phyloP scores from a whole-genome alignment of 2,113 vertebrate genomes.

The Cephalopholis sonnerati region DNA sequence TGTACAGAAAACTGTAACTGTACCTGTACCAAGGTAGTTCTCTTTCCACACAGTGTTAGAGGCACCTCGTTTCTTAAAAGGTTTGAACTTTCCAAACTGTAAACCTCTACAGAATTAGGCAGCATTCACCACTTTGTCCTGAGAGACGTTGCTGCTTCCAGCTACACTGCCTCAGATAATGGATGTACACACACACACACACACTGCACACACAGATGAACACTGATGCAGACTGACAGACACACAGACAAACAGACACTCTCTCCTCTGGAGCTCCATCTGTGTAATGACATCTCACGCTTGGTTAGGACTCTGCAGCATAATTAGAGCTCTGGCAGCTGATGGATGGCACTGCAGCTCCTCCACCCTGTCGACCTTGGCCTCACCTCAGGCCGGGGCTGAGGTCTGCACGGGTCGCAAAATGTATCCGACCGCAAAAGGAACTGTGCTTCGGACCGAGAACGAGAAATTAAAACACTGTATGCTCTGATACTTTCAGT shows the following conservation, averaged over 20 bases:
- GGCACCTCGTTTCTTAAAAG: neutral
- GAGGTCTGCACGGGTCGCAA: conserved; percentile 4
- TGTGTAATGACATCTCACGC: conserved; percentile 64
- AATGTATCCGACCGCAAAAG: neutral
- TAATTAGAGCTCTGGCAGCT: conserved; percentile 63
- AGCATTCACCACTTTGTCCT: neutral
- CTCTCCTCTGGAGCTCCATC: conserved; percentile 60
- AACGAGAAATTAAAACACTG: neutral
- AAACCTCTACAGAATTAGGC: neutral
- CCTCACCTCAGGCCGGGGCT: conserved; percentile 31
- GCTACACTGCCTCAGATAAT: conserved; percentile 9
- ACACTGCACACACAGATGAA: neutral
- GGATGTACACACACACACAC: neutral
- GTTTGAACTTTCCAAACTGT: neutral
- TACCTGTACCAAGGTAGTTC: no score
- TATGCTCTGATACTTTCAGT: neutral
- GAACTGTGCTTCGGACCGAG: neutral
- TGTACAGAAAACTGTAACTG: neutral
- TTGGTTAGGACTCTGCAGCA: conserved; percentile 65
- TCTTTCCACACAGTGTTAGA: neutral
- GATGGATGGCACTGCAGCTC: conserved; percentile 57
- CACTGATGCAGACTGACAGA: conserved; percentile 18
- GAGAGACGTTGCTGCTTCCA: neutral
- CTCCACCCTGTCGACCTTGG: conserved; percentile 54
- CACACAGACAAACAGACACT: conserved; percentile 45